phyloP scores from a whole-genome alignment of 92 coral and sea anemone genomes.

The Desmophyllum pertusum region DNA sequence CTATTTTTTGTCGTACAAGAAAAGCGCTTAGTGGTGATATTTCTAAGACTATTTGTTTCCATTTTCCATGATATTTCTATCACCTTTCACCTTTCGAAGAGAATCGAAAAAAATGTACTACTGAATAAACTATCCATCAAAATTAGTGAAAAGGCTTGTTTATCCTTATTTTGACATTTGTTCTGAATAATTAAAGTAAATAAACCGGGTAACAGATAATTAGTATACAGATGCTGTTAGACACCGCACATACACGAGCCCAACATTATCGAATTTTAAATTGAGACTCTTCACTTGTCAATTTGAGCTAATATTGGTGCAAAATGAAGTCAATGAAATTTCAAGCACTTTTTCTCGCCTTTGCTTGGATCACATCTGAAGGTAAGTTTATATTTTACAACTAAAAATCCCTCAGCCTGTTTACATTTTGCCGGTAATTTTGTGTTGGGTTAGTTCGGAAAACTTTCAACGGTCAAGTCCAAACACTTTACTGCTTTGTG shows the following conservation, averaged over 20 bases:
- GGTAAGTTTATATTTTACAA: not conserved
- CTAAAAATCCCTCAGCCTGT: not conserved
- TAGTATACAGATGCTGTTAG: no score
- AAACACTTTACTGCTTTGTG: not conserved
- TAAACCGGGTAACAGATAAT: no score
- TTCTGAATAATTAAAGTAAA: not conserved
- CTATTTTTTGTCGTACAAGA: no score
- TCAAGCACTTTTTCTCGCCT: not conserved
- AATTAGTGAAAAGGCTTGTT: not conserved
- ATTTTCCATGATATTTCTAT: no score
- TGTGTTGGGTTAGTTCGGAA: not conserved
- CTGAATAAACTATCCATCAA: not conserved
- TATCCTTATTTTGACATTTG: conserved; percentile 6
- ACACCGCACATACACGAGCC: not conserved
- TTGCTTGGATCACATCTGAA: not conserved
- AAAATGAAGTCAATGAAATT: not conserved
- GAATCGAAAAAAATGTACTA: not conserved
- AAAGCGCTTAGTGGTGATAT: no score
- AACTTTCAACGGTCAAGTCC: not conserved
- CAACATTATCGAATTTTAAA: not conserved
- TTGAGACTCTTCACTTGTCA: not conserved
- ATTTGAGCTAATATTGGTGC: not conserved
- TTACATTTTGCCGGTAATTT: not conserved
- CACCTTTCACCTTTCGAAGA: no score
- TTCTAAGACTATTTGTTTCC: no score